These are phyloP conservation scores for Mus spicilegus DNA, from an alignment of 2,113 vertebrate genomes.

Conservation along the genomic window DNA sequence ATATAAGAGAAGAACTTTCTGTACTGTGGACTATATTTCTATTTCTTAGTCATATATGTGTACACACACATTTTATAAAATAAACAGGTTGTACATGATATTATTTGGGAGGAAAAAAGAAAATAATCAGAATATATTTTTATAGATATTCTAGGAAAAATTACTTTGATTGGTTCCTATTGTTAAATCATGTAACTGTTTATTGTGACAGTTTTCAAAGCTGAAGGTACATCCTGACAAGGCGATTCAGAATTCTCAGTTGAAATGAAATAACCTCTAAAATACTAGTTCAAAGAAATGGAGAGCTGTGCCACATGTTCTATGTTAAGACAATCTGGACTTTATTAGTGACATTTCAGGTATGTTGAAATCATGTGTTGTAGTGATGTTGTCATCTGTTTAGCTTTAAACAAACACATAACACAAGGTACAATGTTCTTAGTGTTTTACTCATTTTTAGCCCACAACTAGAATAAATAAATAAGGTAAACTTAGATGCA, in stretches of 20 bases:
- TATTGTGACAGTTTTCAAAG: constrained; percentile 24
- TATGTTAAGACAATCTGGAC: background rate
- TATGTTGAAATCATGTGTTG: constrained; percentile 11
- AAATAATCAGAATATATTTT: background rate
- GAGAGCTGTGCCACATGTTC: background rate
- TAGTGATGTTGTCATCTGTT: background rate
- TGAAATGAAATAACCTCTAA: background rate
- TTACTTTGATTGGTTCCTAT: background rate
- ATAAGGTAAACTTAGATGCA: background rate
- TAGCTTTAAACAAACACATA: constrained; percentile 21
- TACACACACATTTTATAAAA: background rate
- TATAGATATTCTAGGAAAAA: background rate
- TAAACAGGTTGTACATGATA: background rate
- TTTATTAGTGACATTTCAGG: constrained; percentile 31
- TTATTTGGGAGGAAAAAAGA: background rate
- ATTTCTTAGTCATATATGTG: background rate
- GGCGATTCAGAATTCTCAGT: background rate
- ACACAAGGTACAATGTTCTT: background rate
- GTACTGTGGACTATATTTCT: background rate
- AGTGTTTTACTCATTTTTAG: constrained; percentile 9
- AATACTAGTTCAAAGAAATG: constrained; percentile 32
- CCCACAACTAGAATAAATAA: background rate
- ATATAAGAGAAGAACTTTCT: constrained; percentile 16
- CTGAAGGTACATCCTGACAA: background rate
- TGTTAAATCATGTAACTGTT: constrained; percentile 19